Evolutionary conservation across 2,797 vertebrate genomes (phyloP), one percentile per base, ranked within the genome.

Genomic region (Myioborus melanocephalus): DNA sequence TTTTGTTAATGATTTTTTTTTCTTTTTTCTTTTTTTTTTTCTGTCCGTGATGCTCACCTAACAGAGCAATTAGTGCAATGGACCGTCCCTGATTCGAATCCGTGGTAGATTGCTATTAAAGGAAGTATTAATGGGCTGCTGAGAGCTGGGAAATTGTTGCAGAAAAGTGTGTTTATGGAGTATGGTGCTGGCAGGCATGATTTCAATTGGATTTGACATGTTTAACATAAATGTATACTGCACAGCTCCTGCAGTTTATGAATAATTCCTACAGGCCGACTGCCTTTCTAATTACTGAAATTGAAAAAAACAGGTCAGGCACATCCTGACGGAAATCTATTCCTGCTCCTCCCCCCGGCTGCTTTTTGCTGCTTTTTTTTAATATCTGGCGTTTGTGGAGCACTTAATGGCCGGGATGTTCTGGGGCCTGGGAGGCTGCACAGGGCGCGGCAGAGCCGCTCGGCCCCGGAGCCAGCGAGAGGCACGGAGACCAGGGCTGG

Each of bases 141-240:
- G 94, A 97, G 98, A 96, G 94, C 97, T 96, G 96, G 97, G 96
- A 89, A 90, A 94, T 95, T 96, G 96, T 95, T 96, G 81, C 96
- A 94, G 97, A 90, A 88, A 86, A 97, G 95, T 93, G 97, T 98
- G 97, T 98, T 98, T 98, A 98, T 98, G 97, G 97, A 97, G 96
- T 94, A 93, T 91, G 97, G 97, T 95, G 98, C 97, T 97, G 93
- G 96, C 97, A 97, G 97, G 97, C 97, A 96, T 97, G 97, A 98
- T 98, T 98, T 98, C 98, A 97, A 96, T 98, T 92, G 96, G 97
- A 97, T 98, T 97, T 98, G 98, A 98, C 98, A 97, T 98, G 98
- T 98, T 98, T 98, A 98, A 98, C 98, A 98, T 98, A 98, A 98
- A 98, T 98, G 97, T 98, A 98, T 98, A 97, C 97, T 95, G 96